phyloP scores from a whole-genome alignment of 1,140 invertebrate genomes.

The Adoxophyes honmai region DNA sequence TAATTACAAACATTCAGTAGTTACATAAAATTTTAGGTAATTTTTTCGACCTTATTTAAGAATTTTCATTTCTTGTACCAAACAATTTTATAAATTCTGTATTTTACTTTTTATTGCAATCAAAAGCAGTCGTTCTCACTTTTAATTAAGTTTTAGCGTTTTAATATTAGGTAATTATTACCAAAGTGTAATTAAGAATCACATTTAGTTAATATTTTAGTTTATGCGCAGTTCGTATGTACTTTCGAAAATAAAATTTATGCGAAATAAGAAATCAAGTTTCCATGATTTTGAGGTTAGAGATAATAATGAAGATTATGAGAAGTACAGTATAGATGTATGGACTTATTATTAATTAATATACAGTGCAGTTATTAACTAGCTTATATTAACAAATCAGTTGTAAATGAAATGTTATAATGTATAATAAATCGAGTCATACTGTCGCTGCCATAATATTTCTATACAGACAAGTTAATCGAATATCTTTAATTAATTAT shows the following conservation, averaged over 20 bases:
- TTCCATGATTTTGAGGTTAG: not conserved
- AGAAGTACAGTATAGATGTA: too few relatives aligned
- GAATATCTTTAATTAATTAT: conserved; percentile 13
- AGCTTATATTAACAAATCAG: not conserved
- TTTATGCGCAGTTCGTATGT: conserved; percentile 18
- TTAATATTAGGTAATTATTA: conserved; percentile 67
- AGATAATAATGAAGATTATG: too few relatives aligned
- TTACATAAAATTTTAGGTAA: not conserved
- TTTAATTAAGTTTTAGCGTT: conserved; percentile 47
- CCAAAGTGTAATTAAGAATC: conserved; percentile 71
- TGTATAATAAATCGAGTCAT: conserved; percentile 7
- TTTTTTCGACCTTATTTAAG: conserved; percentile 5
- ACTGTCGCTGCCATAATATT: conserved; percentile 31
- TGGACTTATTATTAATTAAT: too few relatives aligned
- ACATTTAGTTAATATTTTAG: conserved; percentile 40
- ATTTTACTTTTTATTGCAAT: not conserved
- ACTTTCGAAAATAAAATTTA: not conserved
- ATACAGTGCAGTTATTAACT: not conserved
- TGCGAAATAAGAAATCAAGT: not conserved
- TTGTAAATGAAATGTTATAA: not conserved
- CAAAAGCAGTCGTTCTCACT: conserved; percentile 32
- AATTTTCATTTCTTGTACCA: not conserved
- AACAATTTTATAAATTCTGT: not conserved
- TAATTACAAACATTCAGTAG: conserved; percentile 12
- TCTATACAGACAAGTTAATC: not conserved